phyloP scores from a whole-genome alignment of 1,140 invertebrate species.

The Wasmannia auropunctata region DNA sequence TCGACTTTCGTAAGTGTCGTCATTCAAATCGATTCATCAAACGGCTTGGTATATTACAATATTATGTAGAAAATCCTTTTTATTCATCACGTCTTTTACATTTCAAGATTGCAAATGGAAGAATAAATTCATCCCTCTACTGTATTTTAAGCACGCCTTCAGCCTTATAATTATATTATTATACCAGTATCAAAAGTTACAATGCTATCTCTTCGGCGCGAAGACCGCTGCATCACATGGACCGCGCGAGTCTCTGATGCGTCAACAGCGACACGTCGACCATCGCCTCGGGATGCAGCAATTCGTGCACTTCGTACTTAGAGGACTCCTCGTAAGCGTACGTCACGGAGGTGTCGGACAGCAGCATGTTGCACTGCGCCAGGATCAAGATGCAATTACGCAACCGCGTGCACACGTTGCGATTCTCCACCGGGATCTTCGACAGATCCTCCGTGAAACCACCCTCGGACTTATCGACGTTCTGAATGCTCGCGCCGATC shows the following conservation, averaged over 20 bases:
- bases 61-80: not conserved
- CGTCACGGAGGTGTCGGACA: slow-evolving; percentile 96
- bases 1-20: not conserved
- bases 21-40: not conserved
- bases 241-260: slow-evolving; percentile 86
- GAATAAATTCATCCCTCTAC: not conserved
- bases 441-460: slow-evolving; percentile 94
- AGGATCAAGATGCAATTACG: slow-evolving; percentile 96
- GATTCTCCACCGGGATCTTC: slow-evolving; percentile 88
- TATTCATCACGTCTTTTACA: not conserved
- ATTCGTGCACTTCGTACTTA: slow-evolving; percentile 92
- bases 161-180: not conserved
- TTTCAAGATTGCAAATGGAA: not conserved
- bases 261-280: slow-evolving; percentile 91
- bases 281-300: slow-evolving; percentile 93
- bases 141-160: not conserved
- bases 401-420: slow-evolving; percentile 94
- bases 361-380: slow-evolving; percentile 93
- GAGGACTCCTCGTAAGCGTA: slow-evolving; percentile 96
- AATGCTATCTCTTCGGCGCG: not conserved
- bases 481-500: slow-evolving; percentile 91
- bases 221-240: slow-evolving; percentile 3
- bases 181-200: not conserved
- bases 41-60: not conserved
- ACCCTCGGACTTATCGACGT: slow-evolving; percentile 90